Conservation (phyloP, 2,797 vertebrate genomes). For the Malacoraja senta region DNA sequence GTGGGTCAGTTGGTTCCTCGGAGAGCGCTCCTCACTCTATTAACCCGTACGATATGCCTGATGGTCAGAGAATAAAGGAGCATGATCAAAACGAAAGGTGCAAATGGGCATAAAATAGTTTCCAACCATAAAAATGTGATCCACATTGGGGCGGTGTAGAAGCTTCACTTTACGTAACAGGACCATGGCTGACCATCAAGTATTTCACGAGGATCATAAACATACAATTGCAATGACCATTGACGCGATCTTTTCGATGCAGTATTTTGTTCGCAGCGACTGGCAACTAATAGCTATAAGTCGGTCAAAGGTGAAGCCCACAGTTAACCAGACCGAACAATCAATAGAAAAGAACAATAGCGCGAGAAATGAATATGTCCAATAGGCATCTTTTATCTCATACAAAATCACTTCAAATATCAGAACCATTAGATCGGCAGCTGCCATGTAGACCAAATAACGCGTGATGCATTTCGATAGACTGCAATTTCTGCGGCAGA, state of each 20-base stretch:
- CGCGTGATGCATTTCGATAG: too few relatives aligned
- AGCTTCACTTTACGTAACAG: neutral
- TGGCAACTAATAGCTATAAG: neutral
- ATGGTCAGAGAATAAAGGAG: neutral
- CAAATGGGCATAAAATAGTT: neutral
- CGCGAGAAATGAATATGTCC: neutral
- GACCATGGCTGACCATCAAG: neutral
- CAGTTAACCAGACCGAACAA: neutral
- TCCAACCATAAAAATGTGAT: neutral
- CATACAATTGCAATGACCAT: neutral
- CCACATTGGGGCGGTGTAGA: neutral
- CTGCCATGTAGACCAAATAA: too few relatives aligned
- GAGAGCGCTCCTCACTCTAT: neutral
- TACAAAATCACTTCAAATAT: too few relatives aligned
- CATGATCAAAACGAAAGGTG: neutral
- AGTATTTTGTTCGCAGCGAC: neutral
- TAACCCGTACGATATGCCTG: neutral
- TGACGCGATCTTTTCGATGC: neutral
- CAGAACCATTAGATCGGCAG: too few relatives aligned
- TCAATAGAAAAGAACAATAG: neutral
- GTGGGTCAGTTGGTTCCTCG: too few relatives aligned
- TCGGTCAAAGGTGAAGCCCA: neutral
- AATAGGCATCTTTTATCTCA: too few relatives aligned
- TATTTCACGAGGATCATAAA: neutral
- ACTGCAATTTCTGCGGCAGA: too few relatives aligned